phyloP scores from a whole-genome alignment of 2,113 vertebrate genomes.

The Cygnus atratus region DNA sequence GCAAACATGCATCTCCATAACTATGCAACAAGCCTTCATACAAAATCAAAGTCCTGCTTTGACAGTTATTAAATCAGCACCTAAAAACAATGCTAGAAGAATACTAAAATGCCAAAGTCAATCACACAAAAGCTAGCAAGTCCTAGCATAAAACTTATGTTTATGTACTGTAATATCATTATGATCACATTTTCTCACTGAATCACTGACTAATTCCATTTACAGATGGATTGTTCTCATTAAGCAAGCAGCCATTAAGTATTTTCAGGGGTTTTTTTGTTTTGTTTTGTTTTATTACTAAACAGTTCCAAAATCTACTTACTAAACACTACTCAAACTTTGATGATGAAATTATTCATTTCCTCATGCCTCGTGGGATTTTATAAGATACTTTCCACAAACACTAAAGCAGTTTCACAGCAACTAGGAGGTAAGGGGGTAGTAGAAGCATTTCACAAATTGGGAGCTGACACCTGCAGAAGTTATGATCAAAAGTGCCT shows the following conservation, averaged over 20 bases:
- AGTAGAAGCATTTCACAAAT: background rate
- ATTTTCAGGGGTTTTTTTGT: background rate
- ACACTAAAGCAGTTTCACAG: background rate
- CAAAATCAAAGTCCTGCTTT: background rate
- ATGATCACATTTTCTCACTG: background rate
- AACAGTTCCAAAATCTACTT: background rate
- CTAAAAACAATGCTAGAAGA: background rate
- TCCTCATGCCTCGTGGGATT: background rate
- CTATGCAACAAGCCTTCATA: background rate
- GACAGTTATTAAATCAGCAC: constrained; percentile 1
- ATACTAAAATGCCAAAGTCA: background rate
- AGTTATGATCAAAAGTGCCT: background rate
- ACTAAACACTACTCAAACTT: background rate
- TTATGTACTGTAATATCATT: background rate
- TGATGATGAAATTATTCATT: background rate
- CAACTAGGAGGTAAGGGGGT: background rate
- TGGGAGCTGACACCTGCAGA: background rate
- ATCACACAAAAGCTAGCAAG: background rate
- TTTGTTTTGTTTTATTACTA: background rate
- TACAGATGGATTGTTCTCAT: constrained; percentile 7
- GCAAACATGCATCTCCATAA: background rate
- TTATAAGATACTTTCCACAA: background rate
- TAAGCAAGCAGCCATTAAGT: background rate
- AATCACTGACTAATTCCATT: background rate
- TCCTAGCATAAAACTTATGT: background rate